Evolutionary conservation across 2,113 vertebrate species (phyloP).

Genomic region (Paramisgurnus dabryanus): DNA sequence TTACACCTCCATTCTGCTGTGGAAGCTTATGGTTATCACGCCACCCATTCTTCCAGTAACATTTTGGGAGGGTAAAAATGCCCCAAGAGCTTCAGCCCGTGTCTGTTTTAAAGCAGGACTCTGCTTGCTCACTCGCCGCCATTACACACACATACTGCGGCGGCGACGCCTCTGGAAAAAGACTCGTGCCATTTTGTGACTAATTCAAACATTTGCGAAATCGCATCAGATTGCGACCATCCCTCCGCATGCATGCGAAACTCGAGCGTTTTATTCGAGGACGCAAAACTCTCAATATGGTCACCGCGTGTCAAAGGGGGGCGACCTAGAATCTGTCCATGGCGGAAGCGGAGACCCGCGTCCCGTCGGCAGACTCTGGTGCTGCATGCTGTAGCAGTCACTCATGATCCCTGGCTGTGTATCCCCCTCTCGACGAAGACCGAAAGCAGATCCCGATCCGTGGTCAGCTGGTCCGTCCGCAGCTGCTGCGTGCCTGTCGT

Average conservation of each 20-base stretch:
- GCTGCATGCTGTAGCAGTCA: conserved; percentile 72
- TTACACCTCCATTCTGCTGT: neutral
- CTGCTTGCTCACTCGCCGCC: conserved; percentile 61
- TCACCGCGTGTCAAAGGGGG: conserved; percentile 1
- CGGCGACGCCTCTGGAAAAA: conserved; percentile 71
- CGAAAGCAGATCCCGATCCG: conserved; percentile 78
- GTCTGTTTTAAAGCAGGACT: conserved; percentile 27
- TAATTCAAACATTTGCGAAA: neutral
- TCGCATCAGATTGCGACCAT: conserved; percentile 11
- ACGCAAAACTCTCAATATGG: neutral
- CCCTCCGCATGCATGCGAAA: neutral
- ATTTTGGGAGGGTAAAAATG: conserved; percentile 23
- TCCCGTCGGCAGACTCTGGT: conserved; percentile 66
- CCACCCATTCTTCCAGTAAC: neutral
- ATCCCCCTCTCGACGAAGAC: conserved; percentile 72
- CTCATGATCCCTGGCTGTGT: conserved; percentile 72
- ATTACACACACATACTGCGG: conserved; percentile 66
- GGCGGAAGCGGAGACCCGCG: conserved; percentile 72
- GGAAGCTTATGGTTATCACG: neutral
- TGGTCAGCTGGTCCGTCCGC: conserved; percentile 80
- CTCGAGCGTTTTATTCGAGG: conserved; percentile 20
- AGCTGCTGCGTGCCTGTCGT: conserved; percentile 74
- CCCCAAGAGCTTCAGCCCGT: conserved; percentile 10
- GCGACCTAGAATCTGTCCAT: conserved; percentile 51
- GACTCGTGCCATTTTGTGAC: conserved; percentile 36